Evolutionary conservation across 1,140 invertebrate species (phyloP).

Genomic region (Euwallacea fornicatus): DNA sequence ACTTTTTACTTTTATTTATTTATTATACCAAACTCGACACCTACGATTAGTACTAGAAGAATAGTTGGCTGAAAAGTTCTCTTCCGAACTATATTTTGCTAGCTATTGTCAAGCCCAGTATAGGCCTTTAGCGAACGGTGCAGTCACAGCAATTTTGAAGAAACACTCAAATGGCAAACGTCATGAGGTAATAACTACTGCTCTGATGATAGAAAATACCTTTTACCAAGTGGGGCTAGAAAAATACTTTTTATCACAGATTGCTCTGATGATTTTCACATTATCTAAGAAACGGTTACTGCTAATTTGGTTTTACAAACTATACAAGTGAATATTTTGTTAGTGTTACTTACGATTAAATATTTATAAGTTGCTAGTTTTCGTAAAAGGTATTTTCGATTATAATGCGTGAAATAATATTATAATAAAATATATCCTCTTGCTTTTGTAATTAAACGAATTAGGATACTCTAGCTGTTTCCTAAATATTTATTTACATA

Average conservation of each 20-base stretch:
- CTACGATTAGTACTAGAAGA: slow-evolving; percentile 13
- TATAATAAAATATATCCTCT: too few relatives aligned
- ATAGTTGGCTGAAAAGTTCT: slow-evolving; percentile 3
- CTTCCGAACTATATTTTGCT: slow-evolving; percentile 6
- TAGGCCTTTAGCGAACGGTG: neutral
- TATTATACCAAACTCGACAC: too few relatives aligned
- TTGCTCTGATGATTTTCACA: slow-evolving; percentile 32
- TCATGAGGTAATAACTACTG: neutral
- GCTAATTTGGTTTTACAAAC: slow-evolving; percentile 13
- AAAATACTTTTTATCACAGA: slow-evolving; percentile 37
- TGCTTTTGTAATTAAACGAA: too few relatives aligned
- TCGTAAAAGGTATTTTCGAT: slow-evolving; percentile 27
- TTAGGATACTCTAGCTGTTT: neutral
- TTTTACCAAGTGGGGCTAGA: slow-evolving; percentile 20
- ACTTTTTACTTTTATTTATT: too few relatives aligned
- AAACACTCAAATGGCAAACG: neutral
- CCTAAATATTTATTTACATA: slow-evolving; percentile 13
- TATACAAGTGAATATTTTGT: slow-evolving; percentile 17
- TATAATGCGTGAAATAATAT: too few relatives aligned
- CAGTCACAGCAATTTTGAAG: slow-evolving; percentile 2
- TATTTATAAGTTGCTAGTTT: slow-evolving; percentile 15
- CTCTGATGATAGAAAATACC: slow-evolving; percentile 18
- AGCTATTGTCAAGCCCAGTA: neutral
- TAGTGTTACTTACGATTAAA: slow-evolving; percentile 18
- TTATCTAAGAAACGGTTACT: slow-evolving; percentile 21